phyloP scores from a whole-genome alignment of 1,140 invertebrate genomes.

The Asobara japonica region DNA sequence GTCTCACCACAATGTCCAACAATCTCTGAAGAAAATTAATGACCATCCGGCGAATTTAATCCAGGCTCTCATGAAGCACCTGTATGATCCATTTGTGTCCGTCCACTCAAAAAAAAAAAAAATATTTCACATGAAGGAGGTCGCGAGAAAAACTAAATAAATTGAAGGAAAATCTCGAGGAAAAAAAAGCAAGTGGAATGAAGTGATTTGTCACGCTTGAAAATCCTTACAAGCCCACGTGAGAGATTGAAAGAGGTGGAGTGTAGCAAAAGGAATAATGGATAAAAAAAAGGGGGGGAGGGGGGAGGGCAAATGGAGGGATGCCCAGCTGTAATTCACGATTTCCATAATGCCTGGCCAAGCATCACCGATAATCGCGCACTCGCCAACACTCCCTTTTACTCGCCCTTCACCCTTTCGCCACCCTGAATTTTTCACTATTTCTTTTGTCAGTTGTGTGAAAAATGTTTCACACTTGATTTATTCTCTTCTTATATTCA shows the following conservation, averaged over 20 bases:
- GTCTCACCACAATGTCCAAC: neutral
- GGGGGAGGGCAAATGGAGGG: neutral
- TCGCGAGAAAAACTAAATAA: neutral
- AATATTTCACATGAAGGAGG: neutral
- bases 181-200: neutral
- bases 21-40: slow-evolving; percentile 40
- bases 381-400: slow-evolving; percentile 7
- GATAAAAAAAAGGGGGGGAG: neutral
- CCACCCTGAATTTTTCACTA: neutral
- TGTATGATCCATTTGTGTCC: slow-evolving; percentile 24
- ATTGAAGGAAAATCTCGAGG: neutral
- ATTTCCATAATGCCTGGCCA: slow-evolving; percentile 23
- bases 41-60: slow-evolving; percentile 54
- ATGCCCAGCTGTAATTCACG: slow-evolving; percentile 22
- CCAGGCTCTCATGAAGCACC: slow-evolving; percentile 36
- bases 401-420: neutral
- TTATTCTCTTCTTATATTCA: neutral
- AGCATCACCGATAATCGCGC: slow-evolving; percentile 24
- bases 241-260: slow-evolving; percentile 17
- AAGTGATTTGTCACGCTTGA: slow-evolving; percentile 23
- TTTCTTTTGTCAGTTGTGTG: neutral
- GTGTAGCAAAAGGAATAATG: neutral
- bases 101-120: neutral
- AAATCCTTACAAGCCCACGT: neutral
- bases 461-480: neutral